Conservation (phyloP, 2,797 vertebrate species). For the Somateria mollissima region DNA sequence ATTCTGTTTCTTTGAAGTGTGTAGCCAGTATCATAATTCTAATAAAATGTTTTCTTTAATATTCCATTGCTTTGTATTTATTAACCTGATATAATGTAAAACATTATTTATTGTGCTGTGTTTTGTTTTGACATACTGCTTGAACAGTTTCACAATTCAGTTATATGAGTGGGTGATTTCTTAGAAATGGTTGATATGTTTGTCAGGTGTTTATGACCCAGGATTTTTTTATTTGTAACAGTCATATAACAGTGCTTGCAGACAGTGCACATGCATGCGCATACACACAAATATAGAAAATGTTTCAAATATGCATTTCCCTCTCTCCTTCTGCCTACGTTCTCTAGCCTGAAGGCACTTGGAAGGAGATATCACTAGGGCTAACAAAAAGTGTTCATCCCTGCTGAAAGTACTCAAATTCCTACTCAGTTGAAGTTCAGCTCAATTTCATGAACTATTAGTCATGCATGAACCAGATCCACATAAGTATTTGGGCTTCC, state of each 20-base stretch:
- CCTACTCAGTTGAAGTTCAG: neutral
- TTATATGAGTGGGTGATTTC: neutral
- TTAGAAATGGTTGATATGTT: neutral
- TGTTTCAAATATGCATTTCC: neutral
- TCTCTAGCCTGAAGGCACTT: neutral
- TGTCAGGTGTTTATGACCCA: neutral
- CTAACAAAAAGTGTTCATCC: neutral
- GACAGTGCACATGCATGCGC: neutral
- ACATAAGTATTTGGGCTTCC: neutral
- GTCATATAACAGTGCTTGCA: neutral
- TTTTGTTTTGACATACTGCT: conserved; percentile 1
- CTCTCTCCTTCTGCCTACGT: neutral
- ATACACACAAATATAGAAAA: neutral
- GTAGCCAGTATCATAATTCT: neutral
- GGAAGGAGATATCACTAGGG: neutral
- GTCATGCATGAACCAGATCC: neutral
- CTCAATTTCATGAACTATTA: neutral
- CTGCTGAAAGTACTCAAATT: neutral
- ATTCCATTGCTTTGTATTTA: conserved; percentile 38
- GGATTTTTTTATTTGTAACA: neutral
- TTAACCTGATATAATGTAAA: neutral
- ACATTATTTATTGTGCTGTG: neutral
- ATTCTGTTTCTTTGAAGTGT: neutral
- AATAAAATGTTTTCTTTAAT: neutral
- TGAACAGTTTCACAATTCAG: neutral